These are phyloP conservation scores for Probosciger aterrimus DNA, from an alignment of 2,113 vertebrate genomes.

Conservation along the genomic window DNA sequence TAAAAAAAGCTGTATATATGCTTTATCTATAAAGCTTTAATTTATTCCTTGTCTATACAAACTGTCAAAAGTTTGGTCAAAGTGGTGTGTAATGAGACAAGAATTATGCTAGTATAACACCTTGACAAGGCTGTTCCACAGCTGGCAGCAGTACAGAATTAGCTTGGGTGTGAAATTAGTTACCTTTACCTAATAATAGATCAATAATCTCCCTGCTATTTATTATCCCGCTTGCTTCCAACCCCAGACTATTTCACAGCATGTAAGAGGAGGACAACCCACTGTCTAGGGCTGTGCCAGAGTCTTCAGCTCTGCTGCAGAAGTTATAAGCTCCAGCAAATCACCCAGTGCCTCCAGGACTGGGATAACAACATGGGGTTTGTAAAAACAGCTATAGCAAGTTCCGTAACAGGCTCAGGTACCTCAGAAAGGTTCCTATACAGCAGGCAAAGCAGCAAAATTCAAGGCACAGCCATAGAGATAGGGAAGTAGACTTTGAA, in stretches of 20 bases:
- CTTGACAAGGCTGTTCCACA: neutral
- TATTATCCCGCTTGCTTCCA: neutral
- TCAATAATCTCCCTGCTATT: neutral
- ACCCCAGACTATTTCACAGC: neutral
- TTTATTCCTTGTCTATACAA: conserved; percentile 35
- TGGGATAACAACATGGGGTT: neutral
- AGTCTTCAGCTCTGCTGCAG: neutral
- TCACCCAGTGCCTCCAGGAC: neutral
- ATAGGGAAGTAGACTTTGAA: neutral
- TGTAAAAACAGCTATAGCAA: neutral
- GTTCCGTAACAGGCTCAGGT: neutral
- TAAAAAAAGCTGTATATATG: neutral
- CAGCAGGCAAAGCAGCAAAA: neutral
- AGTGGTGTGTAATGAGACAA: neutral
- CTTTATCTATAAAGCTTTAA: conserved; percentile 54
- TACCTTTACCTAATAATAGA: neutral
- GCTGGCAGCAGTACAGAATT: neutral
- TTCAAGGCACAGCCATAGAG: neutral
- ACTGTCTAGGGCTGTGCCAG: neutral
- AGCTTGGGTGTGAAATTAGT: neutral
- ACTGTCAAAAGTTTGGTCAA: conserved; percentile 19
- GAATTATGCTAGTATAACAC: conserved; percentile 1
- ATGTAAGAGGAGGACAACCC: neutral
- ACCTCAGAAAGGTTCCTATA: neutral
- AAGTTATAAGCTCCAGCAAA: neutral